Conservation (phyloP, 2,888 invertebrate species). For the Megamerina dolium region DNA sequence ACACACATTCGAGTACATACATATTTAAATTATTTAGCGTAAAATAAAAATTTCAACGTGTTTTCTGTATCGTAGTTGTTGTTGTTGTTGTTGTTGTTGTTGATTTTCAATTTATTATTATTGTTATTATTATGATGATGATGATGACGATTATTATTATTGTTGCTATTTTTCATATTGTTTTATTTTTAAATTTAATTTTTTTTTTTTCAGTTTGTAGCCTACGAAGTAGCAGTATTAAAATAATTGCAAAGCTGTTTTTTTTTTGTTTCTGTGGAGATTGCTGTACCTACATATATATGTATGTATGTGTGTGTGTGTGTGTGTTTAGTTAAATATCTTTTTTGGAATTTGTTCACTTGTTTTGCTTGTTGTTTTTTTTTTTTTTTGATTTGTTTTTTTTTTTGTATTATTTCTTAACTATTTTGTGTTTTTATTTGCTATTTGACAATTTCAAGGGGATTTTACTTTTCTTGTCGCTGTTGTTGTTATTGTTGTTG, state of each 20-base stretch:
- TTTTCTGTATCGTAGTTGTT: too few species aligned
- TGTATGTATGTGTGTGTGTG: neutral
- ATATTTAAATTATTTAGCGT: too few species aligned
- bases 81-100: too few species aligned
- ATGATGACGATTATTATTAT: neutral
- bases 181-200: too few species aligned
- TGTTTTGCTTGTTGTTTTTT: neutral
- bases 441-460: slow-evolving; percentile 13
- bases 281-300: neutral
- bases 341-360: neutral
- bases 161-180: neutral
- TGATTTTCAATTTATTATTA: too few species aligned
- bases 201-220: too few species aligned
- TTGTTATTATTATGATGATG: too few species aligned
- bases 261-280: neutral
- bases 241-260: neutral
- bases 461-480: slow-evolving; percentile 14
- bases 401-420: neutral
- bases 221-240: neutral
- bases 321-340: neutral
- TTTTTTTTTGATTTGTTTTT: neutral
- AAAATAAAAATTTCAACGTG: too few species aligned
- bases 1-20: too few species aligned
- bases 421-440: too few species aligned
- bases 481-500: too few species aligned